Evolutionary conservation across 2,113 vertebrate species (phyloP).

Genomic region (Cairina moschata): DNA sequence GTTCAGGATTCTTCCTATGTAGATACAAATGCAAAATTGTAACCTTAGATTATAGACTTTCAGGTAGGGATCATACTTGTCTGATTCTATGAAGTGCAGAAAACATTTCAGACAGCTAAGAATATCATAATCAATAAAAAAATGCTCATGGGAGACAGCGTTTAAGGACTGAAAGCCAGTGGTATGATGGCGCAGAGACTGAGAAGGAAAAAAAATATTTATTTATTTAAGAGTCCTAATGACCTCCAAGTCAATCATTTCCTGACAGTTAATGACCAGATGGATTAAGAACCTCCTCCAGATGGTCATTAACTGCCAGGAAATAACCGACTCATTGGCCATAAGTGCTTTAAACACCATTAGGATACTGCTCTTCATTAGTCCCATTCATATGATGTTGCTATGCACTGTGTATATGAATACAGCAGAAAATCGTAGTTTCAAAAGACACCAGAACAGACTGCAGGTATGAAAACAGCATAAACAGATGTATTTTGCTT

Average conservation of each 20-base stretch:
- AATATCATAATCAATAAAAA: background rate
- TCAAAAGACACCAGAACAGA: background rate
- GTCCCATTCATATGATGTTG: background rate
- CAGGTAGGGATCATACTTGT: background rate
- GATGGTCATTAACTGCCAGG: constrained; percentile 59
- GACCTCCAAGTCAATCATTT: constrained; percentile 41
- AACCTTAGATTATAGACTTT: background rate
- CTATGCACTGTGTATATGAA: background rate
- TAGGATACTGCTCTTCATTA: constrained; percentile 20
- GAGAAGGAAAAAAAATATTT: background rate
- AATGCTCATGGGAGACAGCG: background rate
- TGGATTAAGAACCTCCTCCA: constrained; percentile 36
- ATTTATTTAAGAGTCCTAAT: background rate
- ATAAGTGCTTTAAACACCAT: constrained; percentile 31
- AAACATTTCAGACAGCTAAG: background rate
- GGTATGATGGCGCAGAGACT: background rate
- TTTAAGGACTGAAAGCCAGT: background rate
- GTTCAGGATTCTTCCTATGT: background rate
- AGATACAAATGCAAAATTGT: background rate
- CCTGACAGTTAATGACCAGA: constrained; percentile 55
- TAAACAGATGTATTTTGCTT: background rate
- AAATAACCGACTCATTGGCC: constrained; percentile 11
- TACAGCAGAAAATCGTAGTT: background rate
- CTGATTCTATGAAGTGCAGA: background rate
- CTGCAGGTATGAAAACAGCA: background rate